phyloP scores from a whole-genome alignment of 2,888 invertebrate genomes.

The Aporophyla nigra region DNA sequence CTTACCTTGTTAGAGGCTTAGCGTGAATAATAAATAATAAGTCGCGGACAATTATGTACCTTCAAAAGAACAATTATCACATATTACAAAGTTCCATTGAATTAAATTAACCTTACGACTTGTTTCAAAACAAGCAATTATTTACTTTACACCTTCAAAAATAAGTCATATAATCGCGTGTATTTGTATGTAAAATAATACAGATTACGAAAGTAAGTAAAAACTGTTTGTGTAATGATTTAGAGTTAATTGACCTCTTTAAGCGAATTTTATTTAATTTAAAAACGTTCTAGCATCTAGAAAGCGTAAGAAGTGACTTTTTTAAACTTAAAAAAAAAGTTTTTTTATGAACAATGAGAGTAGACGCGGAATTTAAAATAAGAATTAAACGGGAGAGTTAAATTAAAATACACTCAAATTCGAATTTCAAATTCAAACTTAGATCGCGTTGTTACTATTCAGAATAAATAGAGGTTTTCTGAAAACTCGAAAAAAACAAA shows the following conservation, averaged over 20 bases:
- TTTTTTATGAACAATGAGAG: neutral
- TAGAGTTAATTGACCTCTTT: constrained; percentile 61
- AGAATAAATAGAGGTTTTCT: constrained; percentile 1
- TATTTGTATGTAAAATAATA: constrained; percentile 29
- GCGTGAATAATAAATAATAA: constrained; percentile 30
- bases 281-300: constrained; percentile 20
- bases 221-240: constrained; percentile 53
- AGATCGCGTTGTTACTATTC: neutral
- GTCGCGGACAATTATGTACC: constrained; percentile 6
- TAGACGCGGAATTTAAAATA: neutral
- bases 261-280: constrained; percentile 41
- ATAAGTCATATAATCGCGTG: constrained; percentile 45
- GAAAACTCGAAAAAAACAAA: constrained; percentile 18
- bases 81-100: constrained; percentile 33
- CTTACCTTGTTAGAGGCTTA: constrained; percentile 11
- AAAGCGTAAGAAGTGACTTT: constrained; percentile 38
- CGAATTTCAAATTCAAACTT: constrained; percentile 20
- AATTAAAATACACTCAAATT: constrained; percentile 2
- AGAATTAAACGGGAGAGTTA: neutral
- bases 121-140: constrained; percentile 21
- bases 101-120: constrained; percentile 54
- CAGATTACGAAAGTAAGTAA: constrained; percentile 59
- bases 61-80: constrained; percentile 36
- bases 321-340: neutral
- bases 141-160: neutral